Evolutionary conservation across 2,888 invertebrate genomes (phyloP).

Genomic region (Cerastoderma edule): DNA sequence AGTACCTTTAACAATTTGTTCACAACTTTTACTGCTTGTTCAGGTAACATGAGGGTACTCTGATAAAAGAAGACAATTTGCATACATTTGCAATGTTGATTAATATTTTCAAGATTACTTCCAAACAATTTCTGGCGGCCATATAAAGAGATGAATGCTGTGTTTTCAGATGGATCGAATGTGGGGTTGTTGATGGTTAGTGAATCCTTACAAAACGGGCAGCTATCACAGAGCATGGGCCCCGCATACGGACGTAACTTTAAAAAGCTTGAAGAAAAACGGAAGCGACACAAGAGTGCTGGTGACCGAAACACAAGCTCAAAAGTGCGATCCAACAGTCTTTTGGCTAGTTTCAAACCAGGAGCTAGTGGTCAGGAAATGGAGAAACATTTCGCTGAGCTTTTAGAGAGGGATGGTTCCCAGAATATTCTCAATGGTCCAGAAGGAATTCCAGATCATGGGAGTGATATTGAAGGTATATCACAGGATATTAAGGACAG

Average conservation of each 20-base stretch:
- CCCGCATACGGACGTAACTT: conserved; percentile 56
- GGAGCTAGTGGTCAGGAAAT: conserved; percentile 59
- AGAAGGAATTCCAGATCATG: conserved; percentile 40
- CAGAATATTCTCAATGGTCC: conserved; percentile 46
- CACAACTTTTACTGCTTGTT: no score
- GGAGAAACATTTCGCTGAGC: conserved; percentile 61
- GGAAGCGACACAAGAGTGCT: conserved; percentile 82
- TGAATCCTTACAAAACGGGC: conserved; percentile 67
- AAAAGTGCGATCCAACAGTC: conserved; percentile 72
- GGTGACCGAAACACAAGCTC: conserved; percentile 65
- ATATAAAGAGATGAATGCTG: no score
- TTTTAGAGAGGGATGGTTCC: conserved; percentile 52
- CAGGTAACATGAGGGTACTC: no score
- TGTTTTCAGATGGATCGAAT: conserved; percentile 84
- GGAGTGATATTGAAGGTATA: conserved; percentile 47
- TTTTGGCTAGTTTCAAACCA: conserved; percentile 70
- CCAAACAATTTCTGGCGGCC: no score
- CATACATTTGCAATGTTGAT: no score
- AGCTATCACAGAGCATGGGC: conserved; percentile 47
- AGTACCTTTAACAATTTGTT: no score
- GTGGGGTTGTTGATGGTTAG: conserved; percentile 86
- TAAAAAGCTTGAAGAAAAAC: conserved; percentile 55
- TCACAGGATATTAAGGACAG: conserved; percentile 69
- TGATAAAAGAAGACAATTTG: no score
- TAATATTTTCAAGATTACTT: no score